A percentile compares a stretch with the other conserved stretches of the same genome.
Evolutionary conservation across 2,888 invertebrate genomes (phyloP).

Genomic region (Melangyna quadrimaculata): DNA sequence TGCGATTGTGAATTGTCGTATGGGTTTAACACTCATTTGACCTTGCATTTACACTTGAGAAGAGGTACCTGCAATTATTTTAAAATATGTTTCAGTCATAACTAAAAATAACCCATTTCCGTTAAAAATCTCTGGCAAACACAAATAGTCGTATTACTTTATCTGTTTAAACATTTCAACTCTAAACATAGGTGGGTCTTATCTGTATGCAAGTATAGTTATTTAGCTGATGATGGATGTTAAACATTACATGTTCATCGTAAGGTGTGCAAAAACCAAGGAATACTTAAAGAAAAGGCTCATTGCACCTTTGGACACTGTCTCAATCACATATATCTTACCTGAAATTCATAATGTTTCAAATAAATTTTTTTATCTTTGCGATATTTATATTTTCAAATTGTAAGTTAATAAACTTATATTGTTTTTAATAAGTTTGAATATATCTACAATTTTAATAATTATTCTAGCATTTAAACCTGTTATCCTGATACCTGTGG

Average conservation of each 20-base stretch:
- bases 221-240: not conserved
- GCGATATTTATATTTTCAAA: not conserved
- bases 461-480: conserved; percentile 6
- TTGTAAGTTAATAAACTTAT: not conserved
- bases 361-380: not conserved
- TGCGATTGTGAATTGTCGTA: not conserved
- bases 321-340: not conserved
- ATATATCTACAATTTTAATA: not conserved
- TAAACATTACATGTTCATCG: not conserved
- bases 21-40: not conserved
- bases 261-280: not conserved
- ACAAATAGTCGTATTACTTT: conserved; percentile 12
- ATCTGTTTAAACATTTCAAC: conserved; percentile 17
- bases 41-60: not conserved
- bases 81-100: conserved; percentile 6
- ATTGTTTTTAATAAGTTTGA: not conserved
- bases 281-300: conserved; percentile 21
- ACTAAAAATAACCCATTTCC: not conserved
- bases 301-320: not conserved
- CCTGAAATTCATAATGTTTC: conserved; percentile 8
- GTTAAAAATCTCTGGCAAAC: not conserved
- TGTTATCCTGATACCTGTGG: not conserved
- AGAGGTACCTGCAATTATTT: not conserved
- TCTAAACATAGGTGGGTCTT: not conserved
- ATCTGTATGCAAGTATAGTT: not conserved